Percentiles rank a stretch among this genome's conserved stretches.
Conservation (phyloP, 2,888 invertebrate species). For the Apoderus coryli region DNA sequence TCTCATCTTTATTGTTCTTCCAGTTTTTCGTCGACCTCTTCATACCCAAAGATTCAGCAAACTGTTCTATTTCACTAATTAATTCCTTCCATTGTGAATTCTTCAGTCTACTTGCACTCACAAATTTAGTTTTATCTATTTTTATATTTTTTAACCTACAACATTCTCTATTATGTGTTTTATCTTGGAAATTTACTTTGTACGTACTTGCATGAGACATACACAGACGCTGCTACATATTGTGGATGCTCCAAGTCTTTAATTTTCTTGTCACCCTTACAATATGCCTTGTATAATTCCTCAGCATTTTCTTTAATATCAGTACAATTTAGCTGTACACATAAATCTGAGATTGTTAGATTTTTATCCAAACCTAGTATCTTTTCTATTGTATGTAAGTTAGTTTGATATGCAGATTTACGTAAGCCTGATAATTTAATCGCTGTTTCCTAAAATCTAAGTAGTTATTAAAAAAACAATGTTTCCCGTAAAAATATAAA, state of each 20-base stretch:
- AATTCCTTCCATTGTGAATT: constrained; percentile 45
- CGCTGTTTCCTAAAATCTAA: constrained; percentile 36
- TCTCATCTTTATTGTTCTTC: no score
- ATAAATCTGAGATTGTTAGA: constrained; percentile 40
- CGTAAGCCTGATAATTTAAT: constrained; percentile 43
- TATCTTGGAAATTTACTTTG: constrained; percentile 6
- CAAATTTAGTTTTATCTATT: constrained; percentile 40
- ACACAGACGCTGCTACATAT: constrained; percentile 48
- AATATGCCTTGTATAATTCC: constrained; percentile 39
- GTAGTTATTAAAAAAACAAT: constrained; percentile 1
- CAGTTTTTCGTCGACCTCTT: no score
- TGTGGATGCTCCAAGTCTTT: constrained; percentile 44
- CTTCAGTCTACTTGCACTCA: constrained; percentile 42
- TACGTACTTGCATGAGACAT: constrained; percentile 44
- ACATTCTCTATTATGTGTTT: no score
- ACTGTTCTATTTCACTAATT: constrained; percentile 42
- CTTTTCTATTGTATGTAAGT: constrained; percentile 43
- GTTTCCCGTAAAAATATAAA: constrained; percentile 1
- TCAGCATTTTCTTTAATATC: constrained; percentile 35
- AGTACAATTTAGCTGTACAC: constrained; percentile 40
- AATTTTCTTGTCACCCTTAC: constrained; percentile 34
- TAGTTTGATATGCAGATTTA: constrained; percentile 38
- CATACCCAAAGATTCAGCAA: no score
- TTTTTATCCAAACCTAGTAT: constrained; percentile 42
- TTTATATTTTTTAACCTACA: constrained; percentile 41